A percentile compares a stretch with the other conserved stretches of the same genome.
These are phyloP conservation scores for Henricia sp. DNA, from an alignment of 53 echinoderm and acorn worm species.

Conservation along the genomic window DNA sequence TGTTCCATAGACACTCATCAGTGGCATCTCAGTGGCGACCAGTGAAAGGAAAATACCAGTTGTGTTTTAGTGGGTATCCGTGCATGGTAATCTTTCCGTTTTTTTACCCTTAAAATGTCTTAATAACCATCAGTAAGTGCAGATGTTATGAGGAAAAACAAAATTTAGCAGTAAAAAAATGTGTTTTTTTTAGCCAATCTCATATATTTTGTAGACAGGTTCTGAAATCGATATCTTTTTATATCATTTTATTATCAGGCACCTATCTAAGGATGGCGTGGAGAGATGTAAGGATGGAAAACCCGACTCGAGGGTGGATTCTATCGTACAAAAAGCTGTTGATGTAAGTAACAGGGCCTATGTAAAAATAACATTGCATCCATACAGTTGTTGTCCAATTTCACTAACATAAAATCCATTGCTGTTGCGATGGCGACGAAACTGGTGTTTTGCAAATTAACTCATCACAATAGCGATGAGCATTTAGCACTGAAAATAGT, in stretches of 20 bases:
- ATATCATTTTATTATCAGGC: slow-evolving; percentile 55
- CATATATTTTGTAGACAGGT: background rate
- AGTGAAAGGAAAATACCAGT: too few species aligned
- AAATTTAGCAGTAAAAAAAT: background rate
- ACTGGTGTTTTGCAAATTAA: background rate
- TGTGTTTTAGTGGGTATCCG: too few species aligned
- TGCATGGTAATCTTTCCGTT: too few species aligned
- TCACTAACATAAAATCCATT: background rate
- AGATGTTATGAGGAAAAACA: background rate
- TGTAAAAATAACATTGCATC: too few species aligned
- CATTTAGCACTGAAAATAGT: too few species aligned
- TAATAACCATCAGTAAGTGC: background rate
- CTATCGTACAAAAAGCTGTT: slow-evolving; percentile 76
- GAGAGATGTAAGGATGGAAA: slow-evolving; percentile 85
- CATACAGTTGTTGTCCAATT: background rate
- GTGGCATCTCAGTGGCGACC: too few species aligned
- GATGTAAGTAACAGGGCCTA: slow-evolving; percentile 72
- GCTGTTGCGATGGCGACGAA: background rate
- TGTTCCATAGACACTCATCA: too few species aligned
- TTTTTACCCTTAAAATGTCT: too few species aligned
- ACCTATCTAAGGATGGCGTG: slow-evolving; percentile 82
- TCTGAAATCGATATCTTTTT: background rate
- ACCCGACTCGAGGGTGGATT: slow-evolving; percentile 70
- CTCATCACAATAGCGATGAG: background rate
- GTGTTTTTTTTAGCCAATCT: background rate